These are phyloP conservation scores for Onychomys torridus DNA, from an alignment of 2,797 vertebrate species.

Conservation along the genomic window DNA sequence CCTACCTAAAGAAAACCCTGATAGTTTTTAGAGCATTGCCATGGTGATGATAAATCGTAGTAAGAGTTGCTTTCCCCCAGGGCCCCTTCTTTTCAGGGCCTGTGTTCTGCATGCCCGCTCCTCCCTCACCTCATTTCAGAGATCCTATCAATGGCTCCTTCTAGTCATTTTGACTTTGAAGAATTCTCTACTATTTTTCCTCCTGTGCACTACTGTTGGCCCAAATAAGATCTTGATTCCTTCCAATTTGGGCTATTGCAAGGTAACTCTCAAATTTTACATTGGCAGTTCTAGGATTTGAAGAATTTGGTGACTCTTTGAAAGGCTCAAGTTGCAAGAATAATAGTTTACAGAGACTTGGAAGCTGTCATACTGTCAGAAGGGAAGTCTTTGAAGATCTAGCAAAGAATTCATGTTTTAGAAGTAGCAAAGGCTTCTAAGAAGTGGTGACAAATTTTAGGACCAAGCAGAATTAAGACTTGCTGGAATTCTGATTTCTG, in stretches of 20 bases:
- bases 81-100: neutral
- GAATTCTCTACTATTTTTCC: neutral
- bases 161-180: conserved; percentile 33
- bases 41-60: too few relatives aligned
- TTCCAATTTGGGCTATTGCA: neutral
- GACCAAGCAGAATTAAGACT: neutral
- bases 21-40: neutral
- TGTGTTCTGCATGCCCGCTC: neutral
- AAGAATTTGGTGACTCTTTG: conserved; percentile 3
- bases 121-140: neutral
- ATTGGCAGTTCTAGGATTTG: neutral
- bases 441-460: neutral
- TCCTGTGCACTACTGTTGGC: neutral
- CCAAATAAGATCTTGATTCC: neutral
- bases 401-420: neutral
- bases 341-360: neutral
- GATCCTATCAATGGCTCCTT: neutral
- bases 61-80: neutral
- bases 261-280: neutral
- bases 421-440: neutral
- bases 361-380: neutral
- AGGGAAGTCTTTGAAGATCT: neutral
- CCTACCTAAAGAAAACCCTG: neutral
- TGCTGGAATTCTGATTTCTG: neutral
- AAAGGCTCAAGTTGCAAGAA: neutral